Evolutionary conservation across 2,113 vertebrate genomes (phyloP), one percentile per base, ranked within the genome.

Genomic region (Myxocyprinus asiaticus): DNA sequence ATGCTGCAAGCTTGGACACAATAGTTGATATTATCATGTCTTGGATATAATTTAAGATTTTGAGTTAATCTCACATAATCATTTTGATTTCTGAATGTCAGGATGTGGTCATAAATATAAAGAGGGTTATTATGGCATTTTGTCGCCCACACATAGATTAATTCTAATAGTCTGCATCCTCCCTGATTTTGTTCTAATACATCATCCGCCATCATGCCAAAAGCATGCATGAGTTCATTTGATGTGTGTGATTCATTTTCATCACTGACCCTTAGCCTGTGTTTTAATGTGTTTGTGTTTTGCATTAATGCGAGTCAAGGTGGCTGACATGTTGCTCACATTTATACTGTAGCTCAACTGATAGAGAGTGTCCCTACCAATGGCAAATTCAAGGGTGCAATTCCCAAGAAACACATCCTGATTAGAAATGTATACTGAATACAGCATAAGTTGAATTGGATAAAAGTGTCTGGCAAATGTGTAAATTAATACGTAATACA

Each of bases 171-270:
- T 22, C 33, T 74, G 5, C 45, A 50, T 62, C 61, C 10, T 14
- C 17, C 62, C 15, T 76, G 74, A 76, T 65, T 76, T 64, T 53
- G 48, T 43, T 15, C 22, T 76, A 65, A 76, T 55, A 65, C 47
- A 65, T 65, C 33, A 65, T 65, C 53, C 15, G 62, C 14, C 44
- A 53, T 64, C 12, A 43, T 65, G 61, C 48, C 65, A 50, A 66
- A 65, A 65, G 61, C 62, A 55, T 65, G 48, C 42, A 76, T 65
- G 61, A 65, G 73, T 64, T 75, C 7, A 75, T 48, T 11, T 76
- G 62, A 76, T 76, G 45, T 74, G 47, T 7, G 44, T 62, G 58
- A 42, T 48, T 74, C 53, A 61, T 15, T 5, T 61, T 61, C 2
- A 12, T 42, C 48, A 74, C 58, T 48, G 44, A 50, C 71, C 45